phyloP scores from a whole-genome alignment of 1,140 invertebrate genomes.

The Calephelis nemesis region DNA sequence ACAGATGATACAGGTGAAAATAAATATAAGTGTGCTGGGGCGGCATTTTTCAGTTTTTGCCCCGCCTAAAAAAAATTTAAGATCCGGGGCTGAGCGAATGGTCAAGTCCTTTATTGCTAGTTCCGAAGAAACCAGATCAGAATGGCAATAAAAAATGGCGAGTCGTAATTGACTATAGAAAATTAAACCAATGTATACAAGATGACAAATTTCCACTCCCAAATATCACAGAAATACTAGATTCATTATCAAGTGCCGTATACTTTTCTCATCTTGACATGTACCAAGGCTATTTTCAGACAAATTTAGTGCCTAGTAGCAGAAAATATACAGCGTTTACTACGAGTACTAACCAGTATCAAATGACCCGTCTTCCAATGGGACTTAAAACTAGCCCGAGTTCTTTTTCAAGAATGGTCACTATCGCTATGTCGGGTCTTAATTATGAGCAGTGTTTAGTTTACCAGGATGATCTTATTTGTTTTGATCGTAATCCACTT shows the following conservation, averaged over 20 bases:
- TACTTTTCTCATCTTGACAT: conserved; percentile 31
- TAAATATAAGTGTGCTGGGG: too few species aligned
- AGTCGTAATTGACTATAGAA: too few species aligned
- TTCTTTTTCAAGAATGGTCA: conserved; percentile 28
- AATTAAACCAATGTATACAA: too few species aligned
- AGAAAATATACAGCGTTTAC: conserved; percentile 34
- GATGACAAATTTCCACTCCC: not conserved
- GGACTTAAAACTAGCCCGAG: conserved; percentile 28
- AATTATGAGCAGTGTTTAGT: conserved; percentile 28
- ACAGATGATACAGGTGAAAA: too few species aligned
- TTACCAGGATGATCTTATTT: conserved; percentile 24
- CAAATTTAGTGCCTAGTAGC: conserved; percentile 19
- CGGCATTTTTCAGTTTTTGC: too few species aligned
- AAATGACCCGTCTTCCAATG: conserved; percentile 32
- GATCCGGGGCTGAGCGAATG: too few species aligned
- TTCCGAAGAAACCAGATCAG: too few species aligned
- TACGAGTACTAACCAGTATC: conserved; percentile 24
- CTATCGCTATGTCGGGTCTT: conserved; percentile 24
- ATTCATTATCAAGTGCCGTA: conserved; percentile 27
- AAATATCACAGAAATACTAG: conserved; percentile 29
- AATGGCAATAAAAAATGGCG: too few species aligned
- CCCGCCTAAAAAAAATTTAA: too few species aligned
- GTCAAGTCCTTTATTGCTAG: too few species aligned
- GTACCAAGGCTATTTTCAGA: conserved; percentile 26
- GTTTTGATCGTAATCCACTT: conserved; percentile 21